Conservation (phyloP, 2,113 vertebrate species). For the Chrysochloris asiatica region DNA sequence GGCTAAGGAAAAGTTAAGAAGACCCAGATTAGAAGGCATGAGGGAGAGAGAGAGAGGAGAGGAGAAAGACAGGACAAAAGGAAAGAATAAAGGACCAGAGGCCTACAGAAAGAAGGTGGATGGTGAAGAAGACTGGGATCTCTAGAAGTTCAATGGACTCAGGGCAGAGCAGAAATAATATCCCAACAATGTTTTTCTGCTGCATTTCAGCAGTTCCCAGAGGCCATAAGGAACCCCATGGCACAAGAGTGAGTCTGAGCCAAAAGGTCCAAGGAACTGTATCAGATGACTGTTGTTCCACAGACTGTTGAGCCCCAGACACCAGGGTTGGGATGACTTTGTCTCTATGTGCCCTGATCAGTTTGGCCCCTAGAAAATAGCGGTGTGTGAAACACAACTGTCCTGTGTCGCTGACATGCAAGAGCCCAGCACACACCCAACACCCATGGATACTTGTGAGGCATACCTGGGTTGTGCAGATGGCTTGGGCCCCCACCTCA, state of each 20-base stretch:
- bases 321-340: too few relatives aligned
- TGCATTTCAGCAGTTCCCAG: not conserved
- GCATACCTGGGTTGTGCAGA: not conserved
- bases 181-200: not conserved
- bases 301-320: too few relatives aligned
- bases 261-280: not conserved
- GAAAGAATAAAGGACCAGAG: not conserved
- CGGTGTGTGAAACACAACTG: not conserved
- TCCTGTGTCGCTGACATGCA: rapidly evolving
- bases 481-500: not conserved
- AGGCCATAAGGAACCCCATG: not conserved
- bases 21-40: not conserved
- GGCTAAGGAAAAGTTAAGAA: not conserved
- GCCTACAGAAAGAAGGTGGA: not conserved
- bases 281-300: not conserved
- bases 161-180: not conserved
- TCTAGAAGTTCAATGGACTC: rapidly evolving
- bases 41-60: too few relatives aligned
- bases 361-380: not conserved
- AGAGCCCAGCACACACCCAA: not conserved
- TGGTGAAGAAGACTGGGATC: not conserved
- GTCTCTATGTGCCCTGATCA: not conserved
- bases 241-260: not conserved
- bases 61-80: not conserved
- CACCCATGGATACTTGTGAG: not conserved